Evolutionary conservation across 2,888 invertebrate genomes (phyloP).

Genomic region (Pollenia labialis): DNA sequence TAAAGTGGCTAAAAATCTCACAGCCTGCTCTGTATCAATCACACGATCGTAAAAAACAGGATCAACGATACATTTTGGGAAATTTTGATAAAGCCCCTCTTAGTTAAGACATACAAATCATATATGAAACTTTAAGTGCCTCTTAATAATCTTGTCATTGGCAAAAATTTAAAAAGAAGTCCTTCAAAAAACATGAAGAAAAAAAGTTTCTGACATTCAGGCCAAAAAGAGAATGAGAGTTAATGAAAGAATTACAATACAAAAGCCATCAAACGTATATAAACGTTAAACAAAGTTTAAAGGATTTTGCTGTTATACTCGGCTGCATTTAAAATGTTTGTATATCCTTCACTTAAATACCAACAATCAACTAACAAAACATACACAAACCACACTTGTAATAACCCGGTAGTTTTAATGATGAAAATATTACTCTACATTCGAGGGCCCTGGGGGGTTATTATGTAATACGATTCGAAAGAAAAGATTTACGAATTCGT

Average conservation of each 20-base stretch:
- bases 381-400: neutral
- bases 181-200: conserved; percentile 2
- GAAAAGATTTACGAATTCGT: too few relatives aligned
- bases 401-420: neutral
- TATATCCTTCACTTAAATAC: conserved; percentile 10
- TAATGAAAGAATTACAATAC: conserved; percentile 49
- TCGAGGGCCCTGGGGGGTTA: too few relatives aligned
- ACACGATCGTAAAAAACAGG: too few relatives aligned
- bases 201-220: conserved; percentile 36
- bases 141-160: neutral
- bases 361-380: neutral
- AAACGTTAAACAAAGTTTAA: conserved; percentile 34
- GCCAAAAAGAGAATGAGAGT: conserved; percentile 18
- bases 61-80: too few relatives aligned
- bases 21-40: too few relatives aligned
- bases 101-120: too few relatives aligned
- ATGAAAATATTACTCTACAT: too few relatives aligned
- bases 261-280: conserved; percentile 37
- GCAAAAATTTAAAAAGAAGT: neutral
- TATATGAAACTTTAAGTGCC: too few relatives aligned
- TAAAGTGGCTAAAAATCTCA: too few relatives aligned
- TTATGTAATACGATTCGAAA: too few relatives aligned
- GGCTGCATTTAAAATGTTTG: conserved; percentile 35
- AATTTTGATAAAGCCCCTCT: too few relatives aligned
- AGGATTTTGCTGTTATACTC: conserved; percentile 3